Base-by-base conservation (phyloP, 2,113 vertebrate genomes). In the Gambusia affinis region DNA sequence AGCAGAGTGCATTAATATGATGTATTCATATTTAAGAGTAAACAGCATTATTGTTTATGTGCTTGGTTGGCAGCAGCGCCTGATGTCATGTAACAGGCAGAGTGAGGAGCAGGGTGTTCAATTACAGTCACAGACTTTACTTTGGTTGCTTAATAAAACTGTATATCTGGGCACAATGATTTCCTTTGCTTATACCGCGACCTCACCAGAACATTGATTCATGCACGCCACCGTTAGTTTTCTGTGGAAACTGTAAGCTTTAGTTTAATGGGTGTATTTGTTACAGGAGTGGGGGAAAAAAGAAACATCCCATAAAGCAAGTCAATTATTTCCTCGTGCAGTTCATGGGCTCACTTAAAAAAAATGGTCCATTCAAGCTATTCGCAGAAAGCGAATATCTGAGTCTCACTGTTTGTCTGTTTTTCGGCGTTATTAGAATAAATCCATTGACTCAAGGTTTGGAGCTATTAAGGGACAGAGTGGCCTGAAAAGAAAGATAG, bases 81-180 rank as follows among this genome's bases (percentile, higher is more conserved):
- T 67, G 7, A 64, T 64, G 30, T 35, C 39, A 42, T 76, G 54
- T 12, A 77, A 64, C 22, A 28, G 39, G 3, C 44, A 29, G 19
- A 3, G 24, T 63, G 39, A 73, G 37, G 10, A 68, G 57, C 60
- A 30, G 64, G 14, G 15, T 64, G 31, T 72, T 82, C 8, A 67
- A 28, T 67, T 74, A 57, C 8, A 4, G 28, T 72, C 69, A 33
- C 14, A 44, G 60, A 78, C 51, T 78, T 37, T 11, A 44, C 39
- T 63, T 30, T 31, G 24, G 31, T 24, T 75, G 60, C 29, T 69
- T 78, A 67, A 78, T 68, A 75, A 78, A 76, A 69, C 33, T 42
- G 14, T 66, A 73, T 73, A 76, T 78, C 75, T 71, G 15, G 73
- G 75, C 66, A 39, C 62, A 71, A 80, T 72, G 30, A 65, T 82